Evolutionary conservation across 2,113 vertebrate genomes (phyloP), one percentile per base, ranked within the genome.

Genomic region (Scomber japonicus): DNA sequence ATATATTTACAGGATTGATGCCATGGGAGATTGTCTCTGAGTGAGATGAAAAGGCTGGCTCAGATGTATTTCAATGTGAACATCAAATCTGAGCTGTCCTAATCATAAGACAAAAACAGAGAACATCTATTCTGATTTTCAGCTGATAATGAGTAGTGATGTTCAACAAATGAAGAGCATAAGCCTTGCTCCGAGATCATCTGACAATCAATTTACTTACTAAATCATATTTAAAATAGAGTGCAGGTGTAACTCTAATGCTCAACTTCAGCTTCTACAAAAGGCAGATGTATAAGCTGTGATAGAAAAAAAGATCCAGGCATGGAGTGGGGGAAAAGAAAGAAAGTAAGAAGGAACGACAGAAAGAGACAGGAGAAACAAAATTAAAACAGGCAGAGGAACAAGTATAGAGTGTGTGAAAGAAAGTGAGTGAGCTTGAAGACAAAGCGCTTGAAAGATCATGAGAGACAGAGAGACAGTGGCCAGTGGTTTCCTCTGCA

Each of bases 1-100:
- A 84, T 93, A 92, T 95, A 94, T 95, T 94, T 94, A 94, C 92
- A 88, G 89, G 92, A 95, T 93, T 93, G 90, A 94, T 92, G 88
- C 89, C 90, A 91, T 60, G 62, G 88, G 80, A 93, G 92, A 93
- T 93, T 90, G 89, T 91, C 84, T 90, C 79, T 62, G 85, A 90
- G 91, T 88, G 81, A 86, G 88, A 91, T 93, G 84, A 91, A 91
- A 90, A 89, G 88, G 86, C 89, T 89, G 88, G 68, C 82, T 88
- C 83, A 82, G 86, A 87, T 83, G 86, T 92, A 88, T 90, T 91
- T 89, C 75, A 85, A 72, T 17, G 68, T 50, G 90, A 78, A 88
- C 78, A 76, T 83, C 78, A 82, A 40, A 57, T 66, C 82, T 87
- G 84, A 91, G 90, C 80, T 84, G 76, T 83, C 78, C 85, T 89